A percentile compares a stretch with the other conserved stretches of the same genome.
phyloP scores from a whole-genome alignment of 2,888 invertebrate genomes.

The Cataglyphis rosenhaueri region DNA sequence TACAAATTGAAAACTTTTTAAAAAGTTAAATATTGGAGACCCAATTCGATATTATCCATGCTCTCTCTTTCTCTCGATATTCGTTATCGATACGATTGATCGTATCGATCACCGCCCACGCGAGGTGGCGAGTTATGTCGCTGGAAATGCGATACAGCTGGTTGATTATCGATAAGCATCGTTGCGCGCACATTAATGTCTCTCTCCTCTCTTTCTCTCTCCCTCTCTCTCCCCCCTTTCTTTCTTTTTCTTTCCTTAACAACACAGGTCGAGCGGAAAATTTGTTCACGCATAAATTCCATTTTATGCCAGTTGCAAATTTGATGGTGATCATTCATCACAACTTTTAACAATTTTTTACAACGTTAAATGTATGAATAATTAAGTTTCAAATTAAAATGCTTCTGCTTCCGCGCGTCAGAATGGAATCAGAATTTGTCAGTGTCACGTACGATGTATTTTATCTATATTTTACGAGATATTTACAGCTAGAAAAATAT shows the following conservation, averaged over 20 bases:
- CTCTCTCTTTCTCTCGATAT: slow-evolving; percentile 5
- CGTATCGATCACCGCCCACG: slow-evolving; percentile 7
- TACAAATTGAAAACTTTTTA: neutral
- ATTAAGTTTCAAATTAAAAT: slow-evolving; percentile 42
- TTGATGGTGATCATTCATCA: slow-evolving; percentile 29
- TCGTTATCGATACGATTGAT: slow-evolving; percentile 42
- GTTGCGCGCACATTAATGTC: neutral
- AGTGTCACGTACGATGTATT: neutral
- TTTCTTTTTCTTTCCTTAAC: neutral
- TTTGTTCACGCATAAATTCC: slow-evolving; percentile 12
- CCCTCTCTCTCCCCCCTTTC: neutral
- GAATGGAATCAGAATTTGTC: slow-evolving; percentile 25
- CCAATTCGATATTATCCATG: neutral
- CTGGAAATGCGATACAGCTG: slow-evolving; percentile 16
- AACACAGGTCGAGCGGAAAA: slow-evolving; percentile 22
- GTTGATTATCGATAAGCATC: slow-evolving; percentile 29
- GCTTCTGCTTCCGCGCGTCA: neutral
- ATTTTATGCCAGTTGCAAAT: neutral
- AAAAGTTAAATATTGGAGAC: neutral
- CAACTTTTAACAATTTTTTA: slow-evolving; percentile 37
- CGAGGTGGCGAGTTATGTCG: slow-evolving; percentile 11
- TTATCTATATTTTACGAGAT: neutral
- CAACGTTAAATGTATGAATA: slow-evolving; percentile 9
- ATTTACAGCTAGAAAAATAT: neutral
- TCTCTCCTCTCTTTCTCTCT: neutral